Base-by-base conservation (phyloP, 1,140 invertebrate genomes). In the Psix sp. region DNA sequence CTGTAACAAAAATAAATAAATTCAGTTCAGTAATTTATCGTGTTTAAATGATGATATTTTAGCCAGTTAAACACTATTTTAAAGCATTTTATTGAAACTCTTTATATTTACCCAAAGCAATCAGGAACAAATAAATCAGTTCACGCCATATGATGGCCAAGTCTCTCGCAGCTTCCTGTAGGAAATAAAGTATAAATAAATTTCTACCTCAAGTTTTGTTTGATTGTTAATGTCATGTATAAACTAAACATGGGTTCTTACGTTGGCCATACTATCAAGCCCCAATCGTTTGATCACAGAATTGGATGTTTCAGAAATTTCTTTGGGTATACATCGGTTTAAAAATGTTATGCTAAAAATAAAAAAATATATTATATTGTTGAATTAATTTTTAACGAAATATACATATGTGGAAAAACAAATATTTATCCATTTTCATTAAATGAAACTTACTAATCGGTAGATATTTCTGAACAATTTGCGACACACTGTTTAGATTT, bases 91-190 rank as follows among this genome's bases (percentile, higher is more conserved):
- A 33, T 39, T 82, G 26, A n/a, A n/a, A n/a, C n/a, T n/a, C n/a
- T n/a, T n/a, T 29, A 2, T 33, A 33, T 29, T 59, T 88, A 92
- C 91, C 90, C 29, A 92, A 85, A 26, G 91, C 88, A 49, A 92
- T 89, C 3, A 90, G 72, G 49, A 89, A 88, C 36, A 93, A 81
- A 65, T 91, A 91, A 15, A 91, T 40, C 35, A 93, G 86, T 75
- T 92, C 90, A 38, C 66, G 79, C 90, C 90, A 93, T n/a, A 88
- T 89, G 5, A 89, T 80, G 40, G 89, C 80, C 2, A 93, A 67
- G 82, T 93, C 92, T 80, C 89, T 87, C 39, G 88, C 82, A 31
- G 88, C 88, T 85, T 93, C 91, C 89, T 91, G 16, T n/a, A 59
- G 56, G 46, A 21, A 26, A 24, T 49, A 17, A 21, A 33, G 3